Evolutionary conservation across 2,888 invertebrate genomes (phyloP), one percentile per base, ranked within the genome.

Genomic region (Crossocerus cetratus): DNA sequence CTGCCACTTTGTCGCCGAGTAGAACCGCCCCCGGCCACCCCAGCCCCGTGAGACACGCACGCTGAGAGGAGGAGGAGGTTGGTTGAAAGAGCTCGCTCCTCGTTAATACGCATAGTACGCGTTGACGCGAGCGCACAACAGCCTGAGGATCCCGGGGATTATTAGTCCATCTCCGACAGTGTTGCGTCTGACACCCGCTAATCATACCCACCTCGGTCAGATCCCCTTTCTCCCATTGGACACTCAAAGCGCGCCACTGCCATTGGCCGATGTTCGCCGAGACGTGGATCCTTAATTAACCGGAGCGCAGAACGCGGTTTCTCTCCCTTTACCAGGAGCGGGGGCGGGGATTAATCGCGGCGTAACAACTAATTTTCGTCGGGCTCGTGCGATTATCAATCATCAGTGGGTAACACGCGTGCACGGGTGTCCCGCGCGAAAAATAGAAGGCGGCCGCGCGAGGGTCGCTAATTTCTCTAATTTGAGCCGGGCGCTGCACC

Each of bases 401-500:
- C 45, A 60, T 58, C 64, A 54, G 23, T 16, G 16, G 16, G 16
- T 49, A 49, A 49, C 49, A 16, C 49, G 16, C 49, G 16, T 16
- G n/a, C n/a, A n/a, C n/a, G n/a, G n/a, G n/a, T n/a, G n/a, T n/a
- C n/a, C n/a, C n/a, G n/a, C 49, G 16, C 14, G n/a, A 16, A 49
- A 14, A 16, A 13, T 8, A 13, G 43, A 49, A 49, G 49, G 49
- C n/a, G 5, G 49, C 14, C n/a, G 16, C n/a, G n/a, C n/a, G 49
- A 49, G 80, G 82, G 70, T 63, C 75, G 81, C 73, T 81, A 81
- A 81, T 81, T 81, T 76, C 81, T 81, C 77, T 84, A 83, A 86
- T 85, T 87, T 87, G 79, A 86, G 85, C 76, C 82, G 79, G 76
- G 78, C 81, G 84, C 80, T 81, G 49, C 49, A 16, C 49, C 49